Base-by-base conservation (phyloP, 2,113 vertebrate genomes). In the Microcebus murinus region DNA sequence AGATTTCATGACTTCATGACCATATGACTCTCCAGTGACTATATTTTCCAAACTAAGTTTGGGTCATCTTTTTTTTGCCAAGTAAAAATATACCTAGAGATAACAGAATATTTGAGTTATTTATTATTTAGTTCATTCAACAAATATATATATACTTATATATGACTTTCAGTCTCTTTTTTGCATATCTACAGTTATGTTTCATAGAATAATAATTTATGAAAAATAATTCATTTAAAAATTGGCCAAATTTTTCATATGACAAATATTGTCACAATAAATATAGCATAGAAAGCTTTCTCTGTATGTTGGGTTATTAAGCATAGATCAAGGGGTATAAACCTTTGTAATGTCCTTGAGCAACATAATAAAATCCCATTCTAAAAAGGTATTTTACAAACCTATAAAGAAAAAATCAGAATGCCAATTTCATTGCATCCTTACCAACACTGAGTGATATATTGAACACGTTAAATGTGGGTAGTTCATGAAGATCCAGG, bases 1-100 rank as follows among this genome's bases (percentile, higher is more conserved):
- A 97, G 81, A 95, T 93, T 93, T 96, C 83, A 91, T 96, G 88
- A 95, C 73, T 82, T 88, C n/a, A 92, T 68, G 52, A 96, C 81
- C 52, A 27, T 23, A 63, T 85, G 65, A 82, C 57, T 92, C 50
- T 88, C n/a, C 74, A 87, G 39, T 92, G 79, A 81, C 50, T n/a
- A 39, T 45, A 86, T 77, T 96, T 96, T 96, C 71, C 48, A 86
- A 92, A 86, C 31, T 91, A 57, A 96, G 59, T 83, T 73, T 52
- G 25, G 48, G 29, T 63, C 42, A 85, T 82, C 94, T 76, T 48
- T 73, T 95, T 74, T 95, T 90, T 86, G 67, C 11, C 39, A 63
- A 95, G 52, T 92, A 82, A 95, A 97, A 96, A 77, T n/a, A 55
- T 77, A 50, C 0, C 25, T 1, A 14, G 34, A 85, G 74, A 80